phyloP scores from a whole-genome alignment of 1,140 invertebrate genomes.

The Daktulosphaira vitifoliae region DNA sequence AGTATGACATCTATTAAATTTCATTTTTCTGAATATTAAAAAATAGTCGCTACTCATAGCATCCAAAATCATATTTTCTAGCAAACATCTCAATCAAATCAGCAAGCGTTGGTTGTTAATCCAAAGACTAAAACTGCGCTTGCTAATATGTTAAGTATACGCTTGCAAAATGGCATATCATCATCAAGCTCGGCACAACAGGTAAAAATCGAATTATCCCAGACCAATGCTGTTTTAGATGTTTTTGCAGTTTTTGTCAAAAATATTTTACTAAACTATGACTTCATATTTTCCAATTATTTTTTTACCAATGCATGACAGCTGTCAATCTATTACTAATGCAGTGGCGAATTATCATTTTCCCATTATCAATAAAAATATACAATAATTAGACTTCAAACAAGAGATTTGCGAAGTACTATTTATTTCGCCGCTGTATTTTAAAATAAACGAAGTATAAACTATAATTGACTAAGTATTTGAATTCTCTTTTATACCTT shows the following conservation, averaged over 20 bases:
- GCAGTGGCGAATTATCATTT: neutral
- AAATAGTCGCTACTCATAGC: neutral
- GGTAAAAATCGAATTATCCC: constrained; percentile 15
- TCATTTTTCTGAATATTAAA: too few species aligned
- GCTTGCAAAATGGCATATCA: constrained; percentile 56
- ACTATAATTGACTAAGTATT: too few species aligned
- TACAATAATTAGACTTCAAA: too few species aligned
- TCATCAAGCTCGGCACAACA: constrained; percentile 15
- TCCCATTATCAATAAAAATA: too few species aligned
- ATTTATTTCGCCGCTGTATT: too few species aligned
- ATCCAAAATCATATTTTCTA: constrained; percentile 29
- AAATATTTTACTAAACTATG: too few species aligned
- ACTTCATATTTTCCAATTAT: too few species aligned
- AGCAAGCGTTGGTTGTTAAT: constrained; percentile 53
- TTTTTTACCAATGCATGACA: constrained; percentile 11
- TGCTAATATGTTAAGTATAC: constrained; percentile 85
- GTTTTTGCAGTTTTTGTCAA: neutral
- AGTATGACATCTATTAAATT: too few species aligned
- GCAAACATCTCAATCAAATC: constrained; percentile 33
- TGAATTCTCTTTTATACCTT: too few species aligned
- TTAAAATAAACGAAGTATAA: too few species aligned
- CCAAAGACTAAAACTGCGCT: constrained; percentile 90
- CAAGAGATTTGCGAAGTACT: too few species aligned
- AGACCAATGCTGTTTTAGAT: constrained; percentile 12
- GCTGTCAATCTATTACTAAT: neutral